phyloP scores from a whole-genome alignment of 2,113 vertebrate genomes.

The Nanger granti region DNA sequence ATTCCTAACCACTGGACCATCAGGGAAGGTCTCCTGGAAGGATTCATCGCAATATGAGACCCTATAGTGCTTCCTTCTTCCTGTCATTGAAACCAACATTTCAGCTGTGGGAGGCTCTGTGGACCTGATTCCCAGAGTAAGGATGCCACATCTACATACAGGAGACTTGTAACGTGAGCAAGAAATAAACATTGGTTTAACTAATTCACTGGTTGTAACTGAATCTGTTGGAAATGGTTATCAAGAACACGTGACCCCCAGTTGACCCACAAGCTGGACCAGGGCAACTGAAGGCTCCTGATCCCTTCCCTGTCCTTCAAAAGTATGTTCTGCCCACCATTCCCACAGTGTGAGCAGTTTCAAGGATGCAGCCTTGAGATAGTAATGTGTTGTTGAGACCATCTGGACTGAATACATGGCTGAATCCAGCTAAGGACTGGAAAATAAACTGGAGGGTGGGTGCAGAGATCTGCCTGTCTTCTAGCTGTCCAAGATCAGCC shows the following conservation, averaged over 20 bases:
- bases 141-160: neutral
- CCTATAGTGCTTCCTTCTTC: neutral
- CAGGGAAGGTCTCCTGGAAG: neutral
- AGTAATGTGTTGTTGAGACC: neutral
- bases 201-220: neutral
- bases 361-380: neutral
- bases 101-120: neutral
- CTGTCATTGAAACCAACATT: neutral
- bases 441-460: neutral
- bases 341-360: neutral
- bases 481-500: neutral
- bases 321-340: neutral
- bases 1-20: neutral
- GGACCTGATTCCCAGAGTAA: neutral
- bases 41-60: neutral
- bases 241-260: neutral
- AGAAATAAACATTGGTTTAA: neutral
- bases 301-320: neutral
- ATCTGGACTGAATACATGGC: neutral
- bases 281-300: neutral
- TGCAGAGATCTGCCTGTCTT: neutral
- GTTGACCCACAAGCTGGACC: neutral
- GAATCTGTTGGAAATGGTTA: neutral
- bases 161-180: neutral
- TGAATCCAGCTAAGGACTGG: neutral